These are phyloP conservation scores for Grus americana DNA, from an alignment of 2,113 vertebrate species.

Conservation along the genomic window DNA sequence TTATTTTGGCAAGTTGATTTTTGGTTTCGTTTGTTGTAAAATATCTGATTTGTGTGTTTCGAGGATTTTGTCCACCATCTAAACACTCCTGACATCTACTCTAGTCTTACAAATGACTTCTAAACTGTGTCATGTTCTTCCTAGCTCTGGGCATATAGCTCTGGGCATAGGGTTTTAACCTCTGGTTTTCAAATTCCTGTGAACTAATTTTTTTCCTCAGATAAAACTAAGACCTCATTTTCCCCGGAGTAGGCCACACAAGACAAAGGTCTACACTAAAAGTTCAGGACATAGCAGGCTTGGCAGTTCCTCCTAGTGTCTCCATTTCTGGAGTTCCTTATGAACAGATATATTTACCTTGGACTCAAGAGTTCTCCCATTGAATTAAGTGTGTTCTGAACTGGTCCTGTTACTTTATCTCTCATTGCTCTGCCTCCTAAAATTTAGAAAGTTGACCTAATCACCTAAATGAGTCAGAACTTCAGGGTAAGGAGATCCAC, in stretches of 20 bases:
- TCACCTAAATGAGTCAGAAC: slow-evolving; percentile 5
- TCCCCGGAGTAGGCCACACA: background rate
- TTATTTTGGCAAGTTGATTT: background rate
- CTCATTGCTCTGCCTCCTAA: background rate
- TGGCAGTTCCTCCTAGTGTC: background rate
- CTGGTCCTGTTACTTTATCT: background rate
- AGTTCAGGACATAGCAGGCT: background rate
- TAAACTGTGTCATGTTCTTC: background rate
- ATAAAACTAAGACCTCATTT: background rate
- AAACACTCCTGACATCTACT: background rate
- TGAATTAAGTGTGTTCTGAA: background rate
- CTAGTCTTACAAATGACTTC: background rate
- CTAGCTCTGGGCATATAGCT: background rate
- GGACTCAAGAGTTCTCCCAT: background rate
- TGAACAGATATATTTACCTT: background rate
- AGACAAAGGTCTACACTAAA: background rate
- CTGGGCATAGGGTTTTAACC: background rate
- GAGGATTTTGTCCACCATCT: background rate
- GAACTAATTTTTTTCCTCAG: background rate
- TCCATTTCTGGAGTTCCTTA: background rate
- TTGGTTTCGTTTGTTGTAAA: background rate
- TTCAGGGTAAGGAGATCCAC: background rate
- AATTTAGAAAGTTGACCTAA: background rate
- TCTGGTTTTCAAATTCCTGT: background rate
- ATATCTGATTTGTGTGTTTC: background rate